Base-by-base conservation (phyloP, 2,888 invertebrate genomes). In the Drosophila rubida region DNA sequence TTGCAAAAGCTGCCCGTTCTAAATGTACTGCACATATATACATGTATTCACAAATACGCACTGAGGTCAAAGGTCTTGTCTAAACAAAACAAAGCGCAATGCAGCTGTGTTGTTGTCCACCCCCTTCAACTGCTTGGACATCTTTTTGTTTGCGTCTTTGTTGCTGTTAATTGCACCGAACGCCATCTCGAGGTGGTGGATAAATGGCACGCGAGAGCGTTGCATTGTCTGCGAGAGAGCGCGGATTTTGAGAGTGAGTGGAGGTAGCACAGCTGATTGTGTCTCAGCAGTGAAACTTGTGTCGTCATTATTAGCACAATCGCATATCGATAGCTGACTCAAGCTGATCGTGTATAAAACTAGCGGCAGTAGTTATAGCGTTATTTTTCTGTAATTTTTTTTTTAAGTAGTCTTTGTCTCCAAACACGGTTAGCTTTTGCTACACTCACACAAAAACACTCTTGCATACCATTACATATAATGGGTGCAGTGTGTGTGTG, bases 1-100 rank as follows among this genome's bases (percentile, higher is more conserved):
- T 58, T 37, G 77, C 72, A 50, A 64, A 60, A 48, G 22, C 7
- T 30, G 11, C 35, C 39, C 8, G 22, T 23, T 27, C 7, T 14
- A 5, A 1, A 37, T 8, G 37, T 14, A 51, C 6, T 32, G 13
- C n/a, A 32, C 42, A 68, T 22, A 25, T 25, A 25, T 25, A 25
- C 6, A 37, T 42, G n/a, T n/a, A n/a, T n/a, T n/a, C n/a, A n/a
- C n/a, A n/a, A n/a, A 55, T 44, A 59, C 57, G 41, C 64, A 44
- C 55, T 41, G 84, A 78, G 81, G 87, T 82, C 81, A 82, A 82
- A 82, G 87, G 69, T 87, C 81, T 70, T 30, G 53, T 53, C 51
- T 60, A 45, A 41, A 41, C 41, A 37, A 37, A 42, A 59, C 48
- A 63, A 51, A 49, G 42, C 49, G 48, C 39, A 45, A 11, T 35